Percentiles rank a stretch among this genome's conserved stretches.
Conservation (phyloP, 2,888 invertebrate genomes). For the Tupiocoris notatus region DNA sequence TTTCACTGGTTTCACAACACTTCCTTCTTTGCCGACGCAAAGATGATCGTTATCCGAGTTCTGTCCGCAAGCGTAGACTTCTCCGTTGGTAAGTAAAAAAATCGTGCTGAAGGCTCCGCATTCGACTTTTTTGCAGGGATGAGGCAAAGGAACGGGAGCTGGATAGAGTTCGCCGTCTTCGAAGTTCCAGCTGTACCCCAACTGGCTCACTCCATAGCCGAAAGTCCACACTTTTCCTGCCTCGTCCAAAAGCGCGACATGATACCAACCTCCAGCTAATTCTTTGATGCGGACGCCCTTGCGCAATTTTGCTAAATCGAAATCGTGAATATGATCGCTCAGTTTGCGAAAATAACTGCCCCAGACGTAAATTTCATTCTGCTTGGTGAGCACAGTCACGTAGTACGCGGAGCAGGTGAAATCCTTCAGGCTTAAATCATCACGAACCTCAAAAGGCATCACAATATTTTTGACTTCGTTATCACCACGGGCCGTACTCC, state of each 20-base stretch:
- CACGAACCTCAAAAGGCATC: neutral
- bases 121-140: constrained; percentile 1
- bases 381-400: neutral
- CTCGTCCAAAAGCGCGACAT: neutral
- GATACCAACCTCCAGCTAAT: neutral
- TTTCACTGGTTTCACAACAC: neutral
- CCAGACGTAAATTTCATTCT: neutral
- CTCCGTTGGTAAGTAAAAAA: neutral
- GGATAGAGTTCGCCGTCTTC: neutral
- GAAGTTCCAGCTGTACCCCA: neutral
- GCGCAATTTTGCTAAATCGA: neutral
- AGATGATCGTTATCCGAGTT: constrained; percentile 3
- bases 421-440: neutral
- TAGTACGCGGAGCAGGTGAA: constrained; percentile 9
- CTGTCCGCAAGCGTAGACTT: constrained; percentile 12
- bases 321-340: neutral
- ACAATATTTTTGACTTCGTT: neutral
- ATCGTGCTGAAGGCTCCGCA: constrained; percentile 14
- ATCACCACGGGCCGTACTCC: neutral
- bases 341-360: constrained; percentile 2
- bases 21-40: constrained; percentile 1
- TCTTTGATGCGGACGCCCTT: neutral
- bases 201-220: constrained; percentile 12
- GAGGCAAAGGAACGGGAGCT: neutral
- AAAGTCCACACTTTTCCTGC: constrained; percentile 12